Evolutionary conservation across 2,888 invertebrate species (phyloP).

Genomic region (Bugulina stolonifera): DNA sequence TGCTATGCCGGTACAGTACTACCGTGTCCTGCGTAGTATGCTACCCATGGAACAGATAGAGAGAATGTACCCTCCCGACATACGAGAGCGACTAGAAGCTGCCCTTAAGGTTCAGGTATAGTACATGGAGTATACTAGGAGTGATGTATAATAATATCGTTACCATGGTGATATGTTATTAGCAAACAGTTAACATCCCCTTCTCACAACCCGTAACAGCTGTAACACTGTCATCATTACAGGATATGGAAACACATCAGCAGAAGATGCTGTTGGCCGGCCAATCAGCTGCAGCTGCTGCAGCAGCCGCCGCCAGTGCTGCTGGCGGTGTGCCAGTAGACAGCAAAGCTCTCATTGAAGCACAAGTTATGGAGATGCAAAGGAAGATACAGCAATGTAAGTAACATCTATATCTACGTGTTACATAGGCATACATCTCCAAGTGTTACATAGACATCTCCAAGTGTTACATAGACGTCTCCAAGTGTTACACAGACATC

Average conservation of each 20-base stretch:
- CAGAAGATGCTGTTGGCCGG: slow-evolving; percentile 4
- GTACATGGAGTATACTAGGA: too few species aligned
- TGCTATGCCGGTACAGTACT: not conserved
- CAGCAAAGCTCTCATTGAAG: not conserved
- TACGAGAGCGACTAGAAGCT: slow-evolving; percentile 16
- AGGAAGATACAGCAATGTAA: not conserved
- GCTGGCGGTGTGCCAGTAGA: not conserved
- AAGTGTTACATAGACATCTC: too few species aligned
- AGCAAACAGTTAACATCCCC: too few species aligned
- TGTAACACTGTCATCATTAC: too few species aligned
- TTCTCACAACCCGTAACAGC: too few species aligned
- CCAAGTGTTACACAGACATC: too few species aligned
- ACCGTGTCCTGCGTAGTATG: not conserved
- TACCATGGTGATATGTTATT: too few species aligned
- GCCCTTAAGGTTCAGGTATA: slow-evolving; percentile 21
- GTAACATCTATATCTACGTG: too few species aligned
- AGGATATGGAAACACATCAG: slow-evolving; percentile 10
- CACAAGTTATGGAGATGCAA: slow-evolving; percentile 20
- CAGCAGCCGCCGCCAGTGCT: not conserved
- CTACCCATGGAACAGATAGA: not conserved
- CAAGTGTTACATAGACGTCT: too few species aligned
- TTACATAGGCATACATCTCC: too few species aligned
- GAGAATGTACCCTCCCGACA: slow-evolving; percentile 4
- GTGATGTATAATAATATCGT: too few species aligned
- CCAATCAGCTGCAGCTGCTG: not conserved